Evolutionary conservation across 2,888 invertebrate genomes (phyloP), one percentile per base, ranked within the genome.

Genomic region (Apodemia hepburni): DNA sequence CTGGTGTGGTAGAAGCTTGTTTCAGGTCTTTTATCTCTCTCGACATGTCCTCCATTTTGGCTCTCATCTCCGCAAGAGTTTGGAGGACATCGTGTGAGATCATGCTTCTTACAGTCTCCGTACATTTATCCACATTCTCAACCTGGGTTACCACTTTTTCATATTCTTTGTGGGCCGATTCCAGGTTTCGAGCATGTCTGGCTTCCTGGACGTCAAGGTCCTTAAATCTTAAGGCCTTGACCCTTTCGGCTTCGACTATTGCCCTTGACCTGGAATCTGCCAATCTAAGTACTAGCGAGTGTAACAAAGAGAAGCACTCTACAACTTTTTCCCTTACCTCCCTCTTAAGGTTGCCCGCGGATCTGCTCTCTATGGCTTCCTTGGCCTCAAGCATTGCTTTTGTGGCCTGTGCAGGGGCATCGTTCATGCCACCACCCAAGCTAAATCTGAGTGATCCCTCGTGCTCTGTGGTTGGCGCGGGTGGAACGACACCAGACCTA

Each of bases 311-410:
- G 15, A 47, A 12, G 5, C n/a, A 47, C 6, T 47, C 47, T 5
- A 47, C 17, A 1, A 47, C 15, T 4, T 47, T n/a, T n/a, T 47
- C 47, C 6, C 17, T 47, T 7, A 47, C n/a, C 17, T 47, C 47
- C 3, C 47, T 5, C 7, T 47, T 47, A 3, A 47, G 15, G 17
- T 47, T 47, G 4, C 47, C 47, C 4, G 47, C 47, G 5, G 47
- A 15, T 9, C 47, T n/a, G n/a, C 15, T n/a, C 47, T 47, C 47
- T 4, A 47, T 9, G n/a, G 47, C 47, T 17, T n/a, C 61, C 7
- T 61, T 61, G 4, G 70, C 70, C 0, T 70, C 70, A 18, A 69
- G 70, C 33, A 47, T 72, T 0, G 8, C 70, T 0, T 12, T 70
- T 0, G 62, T 35, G 9, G 35, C 35, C 9, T 35, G 35, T 3